Evolutionary conservation across 2,888 invertebrate species (phyloP).

Genomic region (Stomorhina lunata): DNA sequence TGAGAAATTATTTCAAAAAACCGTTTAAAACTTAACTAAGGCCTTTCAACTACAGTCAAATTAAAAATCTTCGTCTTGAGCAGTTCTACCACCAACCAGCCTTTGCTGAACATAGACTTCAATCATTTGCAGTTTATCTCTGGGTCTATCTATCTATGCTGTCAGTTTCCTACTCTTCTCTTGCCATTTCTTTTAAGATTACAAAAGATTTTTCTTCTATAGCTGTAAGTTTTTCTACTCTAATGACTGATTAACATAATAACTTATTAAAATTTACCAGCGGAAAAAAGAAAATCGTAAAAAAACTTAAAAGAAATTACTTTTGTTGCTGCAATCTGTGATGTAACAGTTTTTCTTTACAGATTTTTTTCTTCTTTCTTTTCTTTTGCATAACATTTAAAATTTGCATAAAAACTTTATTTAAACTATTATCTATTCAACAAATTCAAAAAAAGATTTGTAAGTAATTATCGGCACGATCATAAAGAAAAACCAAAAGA

Average conservation of each 20-base stretch:
- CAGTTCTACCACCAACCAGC: background rate
- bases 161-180: background rate
- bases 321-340: slow-evolving; percentile 45
- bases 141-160: background rate
- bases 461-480: no score
- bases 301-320: slow-evolving; percentile 24
- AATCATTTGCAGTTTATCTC: slow-evolving; percentile 40
- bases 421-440: no score
- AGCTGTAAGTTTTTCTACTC: slow-evolving; percentile 23
- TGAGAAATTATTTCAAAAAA: no score
- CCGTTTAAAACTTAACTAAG: no score
- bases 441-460: no score
- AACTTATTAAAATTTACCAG: slow-evolving; percentile 62
- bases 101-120: slow-evolving; percentile 20
- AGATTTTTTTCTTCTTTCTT: background rate
- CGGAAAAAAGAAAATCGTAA: background rate
- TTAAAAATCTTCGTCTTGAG: no score
- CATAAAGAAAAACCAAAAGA: no score
- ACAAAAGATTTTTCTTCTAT: background rate
- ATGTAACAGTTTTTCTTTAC: slow-evolving; percentile 51
- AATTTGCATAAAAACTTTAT: no score
- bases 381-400: no score
- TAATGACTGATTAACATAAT: slow-evolving; percentile 67
- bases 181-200: background rate
- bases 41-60: no score